phyloP scores from a whole-genome alignment of 2,113 vertebrate species.

The Arizona elegans region DNA sequence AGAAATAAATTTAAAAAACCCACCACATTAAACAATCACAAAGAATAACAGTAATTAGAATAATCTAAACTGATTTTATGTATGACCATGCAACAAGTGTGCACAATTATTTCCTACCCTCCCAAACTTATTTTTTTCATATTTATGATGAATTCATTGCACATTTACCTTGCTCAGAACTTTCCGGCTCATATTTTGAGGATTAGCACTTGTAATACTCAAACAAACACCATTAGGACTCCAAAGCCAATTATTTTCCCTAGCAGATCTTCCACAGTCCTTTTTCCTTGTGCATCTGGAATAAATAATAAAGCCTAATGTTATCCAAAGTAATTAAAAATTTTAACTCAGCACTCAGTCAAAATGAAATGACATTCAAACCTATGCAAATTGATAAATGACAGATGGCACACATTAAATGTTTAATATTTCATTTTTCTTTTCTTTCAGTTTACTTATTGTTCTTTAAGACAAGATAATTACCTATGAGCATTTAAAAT shows the following conservation, averaged over 20 bases:
- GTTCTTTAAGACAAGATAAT: conserved; percentile 6
- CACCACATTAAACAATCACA: not conserved
- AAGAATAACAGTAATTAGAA: not conserved
- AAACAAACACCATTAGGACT: conserved; percentile 81
- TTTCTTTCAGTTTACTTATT: conserved; percentile 9
- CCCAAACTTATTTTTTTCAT: not conserved
- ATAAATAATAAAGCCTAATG: conserved; percentile 22
- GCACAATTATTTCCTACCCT: not conserved
- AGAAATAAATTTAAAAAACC: not conserved
- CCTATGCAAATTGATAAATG: not conserved
- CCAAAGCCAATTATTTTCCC: conserved; percentile 87
- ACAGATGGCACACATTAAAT: conserved; percentile 3
- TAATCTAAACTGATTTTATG: not conserved
- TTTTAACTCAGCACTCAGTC: conserved; percentile 18
- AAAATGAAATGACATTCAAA: not conserved
- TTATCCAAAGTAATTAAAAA: not conserved
- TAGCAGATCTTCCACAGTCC: conserved; percentile 73
- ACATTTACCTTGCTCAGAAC: conserved; percentile 62
- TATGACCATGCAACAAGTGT: not conserved
- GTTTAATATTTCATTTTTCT: conserved; percentile 30
- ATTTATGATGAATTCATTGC: not conserved
- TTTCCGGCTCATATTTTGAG: conserved; percentile 85
- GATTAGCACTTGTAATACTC: conserved; percentile 72
- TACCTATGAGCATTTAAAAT: not conserved
- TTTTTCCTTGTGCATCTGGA: conserved; percentile 82